These are phyloP conservation scores for Hoplostethus mediterraneus DNA, from an alignment of 2,797 vertebrate genomes.

Conservation along the genomic window DNA sequence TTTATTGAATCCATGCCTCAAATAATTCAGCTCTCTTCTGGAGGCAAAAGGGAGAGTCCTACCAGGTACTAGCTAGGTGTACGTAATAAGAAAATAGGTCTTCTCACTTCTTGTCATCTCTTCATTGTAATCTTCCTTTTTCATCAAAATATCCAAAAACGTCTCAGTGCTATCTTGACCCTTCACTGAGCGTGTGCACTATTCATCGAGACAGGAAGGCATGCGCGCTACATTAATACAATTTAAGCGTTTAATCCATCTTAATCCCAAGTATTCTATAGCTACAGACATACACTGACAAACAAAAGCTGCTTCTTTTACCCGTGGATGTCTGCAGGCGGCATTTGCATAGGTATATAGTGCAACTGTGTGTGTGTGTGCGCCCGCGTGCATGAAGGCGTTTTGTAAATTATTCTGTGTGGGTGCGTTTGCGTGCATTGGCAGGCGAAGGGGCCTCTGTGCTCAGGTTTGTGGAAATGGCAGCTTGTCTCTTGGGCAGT, in stretches of 20 bases:
- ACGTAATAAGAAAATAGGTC: background rate
- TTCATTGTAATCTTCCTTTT: background rate
- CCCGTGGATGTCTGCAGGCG: constrained; percentile 16
- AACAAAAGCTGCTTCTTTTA: constrained; percentile 24
- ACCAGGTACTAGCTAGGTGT: background rate
- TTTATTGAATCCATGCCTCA: constrained; percentile 24
- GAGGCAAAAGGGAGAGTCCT: background rate
- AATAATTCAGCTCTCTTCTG: constrained; percentile 16
- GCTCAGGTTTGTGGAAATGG: constrained; percentile 46
- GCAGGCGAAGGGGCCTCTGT: background rate
- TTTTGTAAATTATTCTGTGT: constrained; percentile 14
- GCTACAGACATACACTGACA: constrained; percentile 12
- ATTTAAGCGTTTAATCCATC: constrained; percentile 41
- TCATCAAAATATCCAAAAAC: constrained; percentile 27
- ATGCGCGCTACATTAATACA: constrained; percentile 19
- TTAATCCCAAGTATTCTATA: background rate
- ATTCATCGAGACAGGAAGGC: constrained; percentile 40
- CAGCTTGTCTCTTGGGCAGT: constrained; percentile 42
- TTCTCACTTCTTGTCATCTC: background rate
- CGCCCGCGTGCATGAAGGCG: background rate
- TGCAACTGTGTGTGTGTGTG: background rate
- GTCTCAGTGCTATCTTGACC: constrained; percentile 26
- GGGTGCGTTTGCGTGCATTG: constrained; percentile 4
- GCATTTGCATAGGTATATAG: background rate
- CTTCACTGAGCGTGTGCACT: constrained; percentile 22